Conservation (phyloP, 1,140 invertebrate genomes). For the Elymnias hypermnestra region DNA sequence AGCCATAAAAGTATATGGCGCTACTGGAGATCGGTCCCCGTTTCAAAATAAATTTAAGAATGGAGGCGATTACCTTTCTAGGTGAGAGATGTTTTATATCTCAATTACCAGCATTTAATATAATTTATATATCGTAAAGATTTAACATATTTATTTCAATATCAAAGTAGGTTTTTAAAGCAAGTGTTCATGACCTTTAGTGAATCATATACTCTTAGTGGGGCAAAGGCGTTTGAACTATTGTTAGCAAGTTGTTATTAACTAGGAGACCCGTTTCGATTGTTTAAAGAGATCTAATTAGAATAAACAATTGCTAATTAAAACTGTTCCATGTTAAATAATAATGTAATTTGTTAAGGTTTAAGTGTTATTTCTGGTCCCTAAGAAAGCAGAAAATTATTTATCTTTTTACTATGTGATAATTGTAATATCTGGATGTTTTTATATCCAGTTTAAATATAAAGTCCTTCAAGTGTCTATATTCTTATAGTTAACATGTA, state of each 20-base stretch:
- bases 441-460: no score
- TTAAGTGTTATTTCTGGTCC: neutral
- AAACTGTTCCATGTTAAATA: constrained; percentile 7
- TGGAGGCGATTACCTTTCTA: no score
- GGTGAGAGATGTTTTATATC: constrained; percentile 38
- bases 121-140: no score
- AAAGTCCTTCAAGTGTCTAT: no score
- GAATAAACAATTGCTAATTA: constrained; percentile 21
- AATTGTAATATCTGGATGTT: neutral
- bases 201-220: constrained; percentile 45
- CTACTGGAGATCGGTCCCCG: no score
- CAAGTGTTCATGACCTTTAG: constrained; percentile 48
- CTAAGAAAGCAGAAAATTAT: no score
- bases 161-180: constrained; percentile 1
- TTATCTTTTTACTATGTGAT: no score
- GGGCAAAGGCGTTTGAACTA: constrained; percentile 54
- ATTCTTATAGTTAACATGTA: no score
- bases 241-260: constrained; percentile 28
- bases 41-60: no score
- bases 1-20: no score
- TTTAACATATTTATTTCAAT: no score
- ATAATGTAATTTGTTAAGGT: neutral
- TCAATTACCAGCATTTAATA: no score
- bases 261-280: constrained; percentile 26
- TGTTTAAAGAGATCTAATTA: constrained; percentile 20